Base-by-base conservation (phyloP, 2,797 vertebrate species). In the Onychomys torridus region DNA sequence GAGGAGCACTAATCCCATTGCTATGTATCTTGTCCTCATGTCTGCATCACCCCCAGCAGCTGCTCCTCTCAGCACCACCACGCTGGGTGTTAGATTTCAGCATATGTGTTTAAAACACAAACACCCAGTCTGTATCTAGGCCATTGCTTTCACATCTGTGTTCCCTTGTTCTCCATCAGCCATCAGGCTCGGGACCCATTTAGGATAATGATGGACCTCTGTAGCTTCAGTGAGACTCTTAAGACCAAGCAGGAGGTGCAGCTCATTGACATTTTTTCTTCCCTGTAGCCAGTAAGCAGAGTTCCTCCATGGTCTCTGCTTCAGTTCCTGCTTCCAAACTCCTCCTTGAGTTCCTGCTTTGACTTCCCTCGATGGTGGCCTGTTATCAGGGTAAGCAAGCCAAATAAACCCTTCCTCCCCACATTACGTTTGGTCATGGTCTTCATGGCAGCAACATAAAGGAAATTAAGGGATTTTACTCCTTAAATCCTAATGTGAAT, bases 401-500 rank as follows among this genome's bases (percentile, higher is more conserved):
- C 40, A 65, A 23, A 84, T 13, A 34, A 46, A 84, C 46, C 34
- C 65, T 71, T 55, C 7, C 13, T 52, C 65, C 21, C 43, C 16
- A 27, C 5, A 12, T 69, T 86, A n/a, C 3, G 3, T 37, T 87
- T 55, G 49, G 49, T 73, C 67, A 40, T 12, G 4, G 13, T 52
- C 13, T 73, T 71, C n/a, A 73, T 4, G 46, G 34, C 52, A 11
- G 12, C 13, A 55, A 73, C n/a, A 29, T 23, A 37, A 13, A 57
- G 25, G n/a, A 57, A 57, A 57, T 73, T 49, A 49, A 81, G 37
- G 52, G 25, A 88, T 46, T 91, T 82, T 43, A 52, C 37, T 81
- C 52, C 95, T 82, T 84, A 93, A 92, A 91, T 91, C 19, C 76
- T 77, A 93, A 69, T 6, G 16, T 91, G 67, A 92, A 93, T 92